These are phyloP conservation scores for Aplysina aerophoba DNA, from an alignment of 37 sponge, comb jelly and placozoan genomes.

Conservation along the genomic window DNA sequence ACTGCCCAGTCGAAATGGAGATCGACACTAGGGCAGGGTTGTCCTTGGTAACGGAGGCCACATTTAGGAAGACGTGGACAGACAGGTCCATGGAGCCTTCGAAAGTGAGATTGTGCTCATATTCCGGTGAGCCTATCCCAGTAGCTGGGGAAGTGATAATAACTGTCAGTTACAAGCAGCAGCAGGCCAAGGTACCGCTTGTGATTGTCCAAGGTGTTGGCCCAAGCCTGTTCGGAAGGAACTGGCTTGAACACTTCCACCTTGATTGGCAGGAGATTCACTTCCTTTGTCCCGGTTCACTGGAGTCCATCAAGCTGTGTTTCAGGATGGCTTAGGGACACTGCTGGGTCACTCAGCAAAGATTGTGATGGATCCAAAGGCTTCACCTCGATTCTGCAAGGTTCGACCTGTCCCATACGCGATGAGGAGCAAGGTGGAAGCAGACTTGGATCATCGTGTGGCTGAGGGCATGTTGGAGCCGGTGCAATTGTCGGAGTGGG, in stretches of 20 bases:
- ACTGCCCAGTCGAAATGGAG: background rate
- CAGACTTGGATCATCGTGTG: slow-evolving; percentile 24
- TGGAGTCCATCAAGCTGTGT: slow-evolving; percentile 30
- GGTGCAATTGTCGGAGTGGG: slow-evolving; percentile 67
- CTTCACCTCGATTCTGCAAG: slow-evolving; percentile 26
- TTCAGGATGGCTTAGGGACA: slow-evolving; percentile 36
- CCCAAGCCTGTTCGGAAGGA: slow-evolving; percentile 48
- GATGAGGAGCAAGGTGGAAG: slow-evolving; percentile 34
- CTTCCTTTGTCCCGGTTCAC: background rate
- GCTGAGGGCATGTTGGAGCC: slow-evolving; percentile 38
- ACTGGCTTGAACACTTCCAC: slow-evolving; percentile 38
- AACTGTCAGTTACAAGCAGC: background rate
- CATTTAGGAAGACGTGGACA: background rate
- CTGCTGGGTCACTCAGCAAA: slow-evolving; percentile 22
- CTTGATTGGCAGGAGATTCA: slow-evolving; percentile 28
- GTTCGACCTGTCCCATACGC: slow-evolving; percentile 50
- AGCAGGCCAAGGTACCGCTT: background rate
- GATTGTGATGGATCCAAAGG: background rate
- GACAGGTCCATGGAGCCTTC: background rate
- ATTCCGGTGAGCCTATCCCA: slow-evolving; percentile 32
- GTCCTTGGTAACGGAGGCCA: background rate
- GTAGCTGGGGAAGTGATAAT: slow-evolving; percentile 16
- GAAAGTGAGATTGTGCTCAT: background rate
- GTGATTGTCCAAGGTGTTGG: slow-evolving; percentile 44
- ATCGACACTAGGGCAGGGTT: background rate